These are phyloP conservation scores for Pogonomyrmex barbatus DNA, from an alignment of 1,140 invertebrate genomes.

Conservation along the genomic window DNA sequence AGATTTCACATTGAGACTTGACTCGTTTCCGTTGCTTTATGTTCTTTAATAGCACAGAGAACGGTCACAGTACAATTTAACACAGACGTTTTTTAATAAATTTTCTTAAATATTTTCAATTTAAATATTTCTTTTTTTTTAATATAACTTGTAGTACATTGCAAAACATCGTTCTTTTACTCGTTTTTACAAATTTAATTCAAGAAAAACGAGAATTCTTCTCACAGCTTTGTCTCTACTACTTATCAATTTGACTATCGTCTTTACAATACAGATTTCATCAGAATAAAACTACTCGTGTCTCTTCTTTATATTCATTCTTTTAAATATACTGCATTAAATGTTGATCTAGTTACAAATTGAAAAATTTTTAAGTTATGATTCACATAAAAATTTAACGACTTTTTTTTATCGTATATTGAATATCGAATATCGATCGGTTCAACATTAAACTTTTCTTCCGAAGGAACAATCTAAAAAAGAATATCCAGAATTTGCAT, in stretches of 20 bases:
- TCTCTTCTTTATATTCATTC: background rate
- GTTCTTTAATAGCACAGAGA: background rate
- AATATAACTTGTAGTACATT: background rate
- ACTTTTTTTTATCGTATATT: background rate
- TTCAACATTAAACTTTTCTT: background rate
- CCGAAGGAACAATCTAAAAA: constrained; percentile 1
- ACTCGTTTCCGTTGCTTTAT: background rate
- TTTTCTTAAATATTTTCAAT: too few species aligned
- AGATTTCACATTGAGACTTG: background rate
- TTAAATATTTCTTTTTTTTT: background rate
- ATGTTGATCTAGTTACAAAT: constrained; percentile 64
- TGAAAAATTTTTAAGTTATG: background rate
- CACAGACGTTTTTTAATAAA: too few species aligned
- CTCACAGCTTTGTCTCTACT: background rate
- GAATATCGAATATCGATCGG: background rate
- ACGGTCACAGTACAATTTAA: background rate
- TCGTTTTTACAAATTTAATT: background rate
- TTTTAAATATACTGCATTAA: background rate
- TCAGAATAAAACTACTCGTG: background rate
- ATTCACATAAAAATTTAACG: background rate
- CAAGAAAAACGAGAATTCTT: background rate
- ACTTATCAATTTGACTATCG: background rate
- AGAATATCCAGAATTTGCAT: background rate
- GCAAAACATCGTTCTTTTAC: too few species aligned
- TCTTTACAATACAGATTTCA: background rate